Conservation (phyloP, 2,888 invertebrate species). For the Xestoiulus laeticollis region DNA sequence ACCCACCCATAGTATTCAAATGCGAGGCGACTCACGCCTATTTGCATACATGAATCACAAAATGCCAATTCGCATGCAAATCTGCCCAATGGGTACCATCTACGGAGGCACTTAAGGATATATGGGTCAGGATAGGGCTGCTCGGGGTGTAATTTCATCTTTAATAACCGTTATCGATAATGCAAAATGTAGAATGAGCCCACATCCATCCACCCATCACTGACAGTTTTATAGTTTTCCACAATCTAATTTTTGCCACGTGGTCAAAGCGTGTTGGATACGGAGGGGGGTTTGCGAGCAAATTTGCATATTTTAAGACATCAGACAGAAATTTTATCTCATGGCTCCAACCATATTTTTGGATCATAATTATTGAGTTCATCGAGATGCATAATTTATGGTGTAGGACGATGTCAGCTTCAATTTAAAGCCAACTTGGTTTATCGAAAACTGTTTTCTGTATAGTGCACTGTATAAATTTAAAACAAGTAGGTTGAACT, state of each 20-base stretch:
- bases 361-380: too few species aligned
- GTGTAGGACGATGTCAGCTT: too few species aligned
- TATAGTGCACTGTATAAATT: too few species aligned
- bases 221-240: background rate
- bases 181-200: background rate
- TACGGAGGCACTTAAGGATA: background rate
- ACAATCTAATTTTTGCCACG: background rate
- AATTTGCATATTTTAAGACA: background rate
- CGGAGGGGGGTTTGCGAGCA: background rate
- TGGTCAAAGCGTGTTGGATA: background rate
- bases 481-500: too few species aligned
- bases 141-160: background rate
- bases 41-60: background rate
- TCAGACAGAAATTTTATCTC: too few species aligned
- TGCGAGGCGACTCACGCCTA: background rate
- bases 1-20: background rate
- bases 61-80: background rate
- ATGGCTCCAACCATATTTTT: too few species aligned
- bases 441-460: too few species aligned
- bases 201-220: background rate
- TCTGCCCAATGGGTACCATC: slow-evolving; percentile 2
- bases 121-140: background rate
- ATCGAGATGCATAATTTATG: too few species aligned
- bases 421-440: too few species aligned
- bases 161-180: slow-evolving; percentile 14